Evolutionary conservation across 2,113 vertebrate genomes (phyloP).

Genomic region (Herpailurus yagouaroundi): DNA sequence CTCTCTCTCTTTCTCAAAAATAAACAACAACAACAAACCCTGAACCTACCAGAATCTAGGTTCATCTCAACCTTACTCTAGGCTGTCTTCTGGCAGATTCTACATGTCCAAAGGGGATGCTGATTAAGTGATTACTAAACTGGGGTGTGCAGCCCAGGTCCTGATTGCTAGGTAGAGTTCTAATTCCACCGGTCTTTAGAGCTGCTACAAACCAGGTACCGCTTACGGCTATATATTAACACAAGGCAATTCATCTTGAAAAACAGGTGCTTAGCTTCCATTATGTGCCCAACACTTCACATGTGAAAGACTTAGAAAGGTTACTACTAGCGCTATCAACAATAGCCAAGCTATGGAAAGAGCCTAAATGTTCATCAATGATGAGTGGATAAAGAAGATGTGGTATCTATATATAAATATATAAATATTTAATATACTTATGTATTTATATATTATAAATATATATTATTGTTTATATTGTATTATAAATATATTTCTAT

Average conservation of each 20-base stretch:
- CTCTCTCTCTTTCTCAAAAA: too few species aligned
- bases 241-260: background rate
- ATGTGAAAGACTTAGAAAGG: background rate
- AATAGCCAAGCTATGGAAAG: too few species aligned
- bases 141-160: background rate
- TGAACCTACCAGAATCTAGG: background rate
- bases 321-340: too few species aligned
- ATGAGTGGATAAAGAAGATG: too few species aligned
- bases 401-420: too few species aligned
- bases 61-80: background rate
- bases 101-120: background rate
- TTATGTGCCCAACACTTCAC: background rate
- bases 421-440: too few species aligned
- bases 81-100: background rate
- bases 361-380: too few species aligned
- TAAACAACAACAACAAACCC: too few species aligned
- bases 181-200: background rate
- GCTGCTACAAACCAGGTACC: background rate
- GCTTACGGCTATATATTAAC: background rate
- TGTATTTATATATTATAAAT: too few species aligned
- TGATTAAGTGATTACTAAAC: background rate
- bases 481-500: too few species aligned
- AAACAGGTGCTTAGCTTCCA: background rate
- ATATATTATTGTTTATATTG: too few species aligned
- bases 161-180: background rate